These are phyloP conservation scores for Eubasilissa splendida DNA, from an alignment of 2,888 invertebrate genomes.

Conservation along the genomic window DNA sequence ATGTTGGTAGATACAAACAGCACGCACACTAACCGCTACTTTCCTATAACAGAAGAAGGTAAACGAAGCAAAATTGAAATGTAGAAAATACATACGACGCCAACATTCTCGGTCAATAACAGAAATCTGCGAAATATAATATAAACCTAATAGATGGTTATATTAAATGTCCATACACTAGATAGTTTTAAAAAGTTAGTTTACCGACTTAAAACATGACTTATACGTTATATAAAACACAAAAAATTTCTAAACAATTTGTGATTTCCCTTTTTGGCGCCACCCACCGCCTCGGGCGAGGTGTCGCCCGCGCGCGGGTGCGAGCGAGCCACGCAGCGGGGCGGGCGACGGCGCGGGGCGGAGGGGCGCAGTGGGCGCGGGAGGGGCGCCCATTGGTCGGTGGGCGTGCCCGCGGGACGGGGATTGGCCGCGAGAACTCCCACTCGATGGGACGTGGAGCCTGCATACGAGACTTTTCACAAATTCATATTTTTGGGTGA, in stretches of 20 bases:
- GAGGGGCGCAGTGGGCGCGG: constrained; percentile 64
- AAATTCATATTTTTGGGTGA: no score
- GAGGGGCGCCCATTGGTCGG: constrained; percentile 66
- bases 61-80: no score
- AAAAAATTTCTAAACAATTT: constrained; percentile 12
- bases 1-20: no score
- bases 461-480: background rate
- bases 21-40: no score
- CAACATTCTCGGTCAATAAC: no score
- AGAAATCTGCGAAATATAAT: no score
- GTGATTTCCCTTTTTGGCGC: constrained; percentile 31
- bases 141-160: no score
- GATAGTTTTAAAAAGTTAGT: background rate
- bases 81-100: no score
- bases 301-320: constrained; percentile 30
- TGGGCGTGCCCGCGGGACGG: constrained; percentile 62
- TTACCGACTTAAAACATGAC: background rate
- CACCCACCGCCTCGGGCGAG: constrained; percentile 42
- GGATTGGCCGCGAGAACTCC: constrained; percentile 42
- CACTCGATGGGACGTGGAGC: constrained; percentile 20
- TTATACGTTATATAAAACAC: background rate
- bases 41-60: no score
- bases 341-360: constrained; percentile 63
- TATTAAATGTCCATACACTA: background rate
- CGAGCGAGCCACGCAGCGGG: constrained; percentile 55